Conservation (phyloP, 1,140 invertebrate species). For the Diorhabda sublineata region DNA sequence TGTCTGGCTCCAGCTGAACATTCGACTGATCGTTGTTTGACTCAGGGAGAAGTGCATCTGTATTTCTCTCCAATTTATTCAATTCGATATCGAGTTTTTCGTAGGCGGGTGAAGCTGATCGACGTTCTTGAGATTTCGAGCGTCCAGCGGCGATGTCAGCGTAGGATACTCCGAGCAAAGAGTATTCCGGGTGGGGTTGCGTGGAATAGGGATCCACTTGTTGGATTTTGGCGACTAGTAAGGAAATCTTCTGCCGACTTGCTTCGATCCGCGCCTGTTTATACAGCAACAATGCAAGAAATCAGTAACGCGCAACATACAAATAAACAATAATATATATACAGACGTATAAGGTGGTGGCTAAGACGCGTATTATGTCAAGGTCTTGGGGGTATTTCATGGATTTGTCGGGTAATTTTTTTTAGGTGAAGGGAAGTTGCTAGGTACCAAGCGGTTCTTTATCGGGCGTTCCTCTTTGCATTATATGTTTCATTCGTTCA, state of each 20-base stretch:
- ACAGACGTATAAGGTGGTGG: slow-evolving; percentile 38
- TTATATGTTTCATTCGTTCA: slow-evolving; percentile 80
- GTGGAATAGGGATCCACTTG: slow-evolving; percentile 69
- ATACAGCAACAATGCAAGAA: slow-evolving; percentile 50
- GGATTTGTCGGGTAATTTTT: slow-evolving; percentile 23
- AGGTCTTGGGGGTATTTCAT: slow-evolving; percentile 22
- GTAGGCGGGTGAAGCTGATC: slow-evolving; percentile 16
- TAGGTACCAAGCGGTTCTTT: slow-evolving; percentile 64
- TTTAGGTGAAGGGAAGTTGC: slow-evolving; percentile 26
- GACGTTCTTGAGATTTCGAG: slow-evolving; percentile 35
- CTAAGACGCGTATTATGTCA: slow-evolving; percentile 39
- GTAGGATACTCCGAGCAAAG: slow-evolving; percentile 50
- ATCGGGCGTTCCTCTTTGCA: slow-evolving; percentile 79
- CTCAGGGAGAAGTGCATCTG: slow-evolving; percentile 16
- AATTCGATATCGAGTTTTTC: slow-evolving; percentile 16
- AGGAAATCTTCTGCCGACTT: slow-evolving; percentile 61
- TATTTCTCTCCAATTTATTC: slow-evolving; percentile 14
- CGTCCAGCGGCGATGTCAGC: slow-evolving; percentile 46
- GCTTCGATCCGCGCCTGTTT: slow-evolving; percentile 68
- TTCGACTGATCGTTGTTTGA: background rate
- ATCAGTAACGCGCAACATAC: slow-evolving; percentile 40
- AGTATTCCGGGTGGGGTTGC: slow-evolving; percentile 42
- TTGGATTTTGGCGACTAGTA: slow-evolving; percentile 64
- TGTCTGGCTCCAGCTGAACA: background rate
- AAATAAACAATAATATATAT: slow-evolving; percentile 5